A percentile compares a stretch with the other conserved stretches of the same genome.
phyloP scores from a whole-genome alignment of 1,140 invertebrate species.

The Oryctes rhinoceros region DNA sequence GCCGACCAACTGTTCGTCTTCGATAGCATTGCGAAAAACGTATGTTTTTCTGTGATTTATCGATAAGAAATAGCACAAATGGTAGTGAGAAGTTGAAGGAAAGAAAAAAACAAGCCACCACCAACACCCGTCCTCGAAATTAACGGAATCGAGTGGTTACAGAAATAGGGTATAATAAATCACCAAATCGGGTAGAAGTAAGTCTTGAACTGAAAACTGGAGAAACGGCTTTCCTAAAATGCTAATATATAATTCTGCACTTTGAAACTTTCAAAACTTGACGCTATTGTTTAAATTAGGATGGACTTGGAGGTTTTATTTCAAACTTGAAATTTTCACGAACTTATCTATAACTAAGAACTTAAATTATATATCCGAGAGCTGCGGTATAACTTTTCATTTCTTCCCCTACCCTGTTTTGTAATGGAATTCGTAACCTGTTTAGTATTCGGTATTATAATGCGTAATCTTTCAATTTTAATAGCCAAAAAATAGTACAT shows the following conservation, averaged over 20 bases:
- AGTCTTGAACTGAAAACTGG: slow-evolving; percentile 30
- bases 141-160: slow-evolving; percentile 29
- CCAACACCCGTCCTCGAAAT: background rate
- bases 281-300: slow-evolving; percentile 39
- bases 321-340: slow-evolving; percentile 11
- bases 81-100: background rate
- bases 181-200: slow-evolving; percentile 39
- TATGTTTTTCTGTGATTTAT: slow-evolving; percentile 25
- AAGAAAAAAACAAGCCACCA: background rate
- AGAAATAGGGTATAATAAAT: slow-evolving; percentile 34
- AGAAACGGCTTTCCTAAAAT: slow-evolving; percentile 32
- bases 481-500: too few species aligned
- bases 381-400: background rate
- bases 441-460: too few species aligned
- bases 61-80: background rate
- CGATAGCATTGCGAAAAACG: slow-evolving; percentile 1
- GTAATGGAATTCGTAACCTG: too few species aligned
- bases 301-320: slow-evolving; percentile 36
- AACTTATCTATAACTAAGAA: slow-evolving; percentile 2
- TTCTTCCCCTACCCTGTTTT: too few species aligned
- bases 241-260: slow-evolving; percentile 40
- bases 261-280: slow-evolving; percentile 38
- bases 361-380: slow-evolving; percentile 18
- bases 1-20: background rate
- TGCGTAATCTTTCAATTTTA: too few species aligned